Conservation (phyloP, 2,888 invertebrate species). For the Acleris sparsana region DNA sequence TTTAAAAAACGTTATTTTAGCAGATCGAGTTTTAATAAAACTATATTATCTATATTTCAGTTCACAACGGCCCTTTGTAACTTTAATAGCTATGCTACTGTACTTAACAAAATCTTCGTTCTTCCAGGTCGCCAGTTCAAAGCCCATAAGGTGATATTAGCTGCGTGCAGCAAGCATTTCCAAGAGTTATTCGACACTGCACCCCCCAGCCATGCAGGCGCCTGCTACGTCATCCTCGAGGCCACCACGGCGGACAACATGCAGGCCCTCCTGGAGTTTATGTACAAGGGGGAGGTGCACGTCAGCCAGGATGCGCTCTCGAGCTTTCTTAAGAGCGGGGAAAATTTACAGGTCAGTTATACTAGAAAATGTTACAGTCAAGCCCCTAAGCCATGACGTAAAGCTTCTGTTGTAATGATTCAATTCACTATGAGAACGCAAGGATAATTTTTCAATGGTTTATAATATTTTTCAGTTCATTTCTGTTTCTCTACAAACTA, state of each 20-base stretch:
- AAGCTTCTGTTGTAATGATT: too few species aligned
- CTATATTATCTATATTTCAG: too few species aligned
- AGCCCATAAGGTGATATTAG: constrained; percentile 95
- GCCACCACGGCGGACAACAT: constrained; percentile 95
- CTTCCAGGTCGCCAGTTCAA: constrained; percentile 92
- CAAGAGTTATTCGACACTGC: constrained; percentile 95
- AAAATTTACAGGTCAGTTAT: constrained; percentile 89
- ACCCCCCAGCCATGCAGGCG: constrained; percentile 89
- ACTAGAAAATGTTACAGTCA: too few species aligned
- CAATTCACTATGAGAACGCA: too few species aligned
- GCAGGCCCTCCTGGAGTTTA: constrained; percentile 95
- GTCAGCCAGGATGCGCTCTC: constrained; percentile 95
- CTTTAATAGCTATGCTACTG: too few species aligned
- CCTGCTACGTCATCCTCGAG: constrained; percentile 93
- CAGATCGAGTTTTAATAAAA: too few species aligned
- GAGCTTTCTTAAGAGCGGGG: constrained; percentile 95
- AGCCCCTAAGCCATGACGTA: too few species aligned
- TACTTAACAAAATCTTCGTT: too few species aligned
- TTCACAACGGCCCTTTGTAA: too few species aligned
- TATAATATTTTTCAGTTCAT: too few species aligned
- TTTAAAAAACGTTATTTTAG: too few species aligned
- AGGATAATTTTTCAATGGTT: too few species aligned
- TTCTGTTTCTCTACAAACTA: neutral
- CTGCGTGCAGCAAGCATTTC: constrained; percentile 96
- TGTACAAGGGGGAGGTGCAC: constrained; percentile 97